phyloP scores from a whole-genome alignment of 2,888 invertebrate species.

The Lumbricus terrestris region DNA sequence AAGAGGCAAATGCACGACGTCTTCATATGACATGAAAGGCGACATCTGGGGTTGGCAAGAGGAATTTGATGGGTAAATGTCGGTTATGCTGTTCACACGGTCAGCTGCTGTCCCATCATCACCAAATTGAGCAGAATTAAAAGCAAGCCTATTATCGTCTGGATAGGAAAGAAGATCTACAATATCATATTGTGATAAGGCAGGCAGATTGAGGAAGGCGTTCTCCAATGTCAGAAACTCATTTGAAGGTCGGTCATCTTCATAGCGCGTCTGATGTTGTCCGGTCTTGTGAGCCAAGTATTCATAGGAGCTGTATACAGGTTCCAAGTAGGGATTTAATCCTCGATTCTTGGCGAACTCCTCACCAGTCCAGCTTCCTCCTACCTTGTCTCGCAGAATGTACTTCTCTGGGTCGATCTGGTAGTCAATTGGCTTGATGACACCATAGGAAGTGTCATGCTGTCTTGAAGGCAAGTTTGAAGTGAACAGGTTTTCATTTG shows the following conservation, averaged over 20 bases:
- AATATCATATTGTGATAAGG: neutral
- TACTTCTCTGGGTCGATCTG: constrained; percentile 27
- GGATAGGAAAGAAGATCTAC: constrained; percentile 8
- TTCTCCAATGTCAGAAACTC: neutral
- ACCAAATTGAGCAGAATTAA: neutral
- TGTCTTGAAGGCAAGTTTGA: constrained; percentile 29
- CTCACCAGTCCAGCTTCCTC: neutral
- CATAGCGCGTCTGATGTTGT: constrained; percentile 12
- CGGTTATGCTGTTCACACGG: neutral
- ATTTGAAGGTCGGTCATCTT: neutral
- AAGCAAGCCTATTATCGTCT: neutral
- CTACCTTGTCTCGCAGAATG: neutral
- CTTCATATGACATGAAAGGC: neutral
- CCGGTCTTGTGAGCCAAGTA: constrained; percentile 25
- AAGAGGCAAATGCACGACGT: neutral
- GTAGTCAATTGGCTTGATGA: constrained; percentile 55
- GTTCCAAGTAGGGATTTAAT: neutral
- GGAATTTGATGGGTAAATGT: neutral
- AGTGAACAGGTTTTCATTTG: neutral
- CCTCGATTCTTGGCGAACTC: neutral
- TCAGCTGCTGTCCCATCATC: neutral
- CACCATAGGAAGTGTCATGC: constrained; percentile 43
- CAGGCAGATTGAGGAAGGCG: neutral
- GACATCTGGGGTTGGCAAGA: neutral
- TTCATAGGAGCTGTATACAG: constrained; percentile 20